Evolutionary conservation across 2,888 invertebrate genomes (phyloP), one percentile per base, ranked within the genome.

Genomic region (Ctenicera cuprea): DNA sequence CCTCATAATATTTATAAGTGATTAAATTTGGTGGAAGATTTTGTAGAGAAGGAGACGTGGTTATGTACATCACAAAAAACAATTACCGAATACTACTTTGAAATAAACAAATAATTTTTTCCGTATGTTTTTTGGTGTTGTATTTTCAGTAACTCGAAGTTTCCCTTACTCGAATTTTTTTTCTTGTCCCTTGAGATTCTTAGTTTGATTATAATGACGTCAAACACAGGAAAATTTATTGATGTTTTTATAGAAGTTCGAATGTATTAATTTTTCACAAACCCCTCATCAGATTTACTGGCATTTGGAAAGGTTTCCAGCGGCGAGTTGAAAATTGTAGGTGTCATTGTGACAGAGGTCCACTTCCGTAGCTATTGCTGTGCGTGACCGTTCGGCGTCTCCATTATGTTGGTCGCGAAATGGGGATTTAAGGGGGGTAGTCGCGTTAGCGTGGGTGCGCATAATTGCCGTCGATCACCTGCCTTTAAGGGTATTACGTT

Each of bases 381-480:
- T 50, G 57, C 67, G 62, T 72, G 67, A 72, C 72, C 67, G 52
- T 64, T 67, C 48, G 57, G 57, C 63, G 52, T 67, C 67, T 72
- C 66, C 62, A 67, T 67, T 72, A 72, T 62, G 45, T 72, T 22
- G 48, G 62, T 38, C 43, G 52, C 67, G 67, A 52, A 62, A 37
- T 22, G 52, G 20, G 66, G 52, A 50, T 62, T 67, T 67, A 50
- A 33, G 26, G 26, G 38, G 4, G 71, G 66, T 66, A 66, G 59
- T 57, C 33, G 20, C 26, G 71, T 57, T 64, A 54, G 63, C 71
- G 57, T 71, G 64, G 33, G 57, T 26, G 48, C 45, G 57, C 63
- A 64, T 64, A 71, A 71, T 71, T 64, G 57, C 71, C 64, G 54
- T 64, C 64, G 52, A 63, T 71, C 63, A 71, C 71, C 57, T 71